These are phyloP conservation scores for Emydura subglobosa DNA, from an alignment of 2,113 vertebrate species.

Conservation along the genomic window DNA sequence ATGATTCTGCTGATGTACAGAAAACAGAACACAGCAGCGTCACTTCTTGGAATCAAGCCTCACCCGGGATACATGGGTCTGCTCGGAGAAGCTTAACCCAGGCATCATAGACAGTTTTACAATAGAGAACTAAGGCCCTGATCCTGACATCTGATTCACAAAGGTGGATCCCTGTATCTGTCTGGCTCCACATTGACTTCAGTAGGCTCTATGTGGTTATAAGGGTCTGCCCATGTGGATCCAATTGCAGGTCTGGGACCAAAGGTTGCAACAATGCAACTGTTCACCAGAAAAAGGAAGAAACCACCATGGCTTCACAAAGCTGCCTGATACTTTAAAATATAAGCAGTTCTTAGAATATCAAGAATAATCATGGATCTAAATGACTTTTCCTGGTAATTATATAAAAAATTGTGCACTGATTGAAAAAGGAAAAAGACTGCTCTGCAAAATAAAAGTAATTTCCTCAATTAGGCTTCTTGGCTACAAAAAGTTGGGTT, in stretches of 20 bases:
- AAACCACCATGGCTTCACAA: background rate
- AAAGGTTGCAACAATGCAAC: background rate
- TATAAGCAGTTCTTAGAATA: background rate
- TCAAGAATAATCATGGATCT: background rate
- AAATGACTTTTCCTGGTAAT: background rate
- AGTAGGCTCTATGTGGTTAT: background rate
- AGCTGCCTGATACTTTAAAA: background rate
- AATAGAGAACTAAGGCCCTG: background rate
- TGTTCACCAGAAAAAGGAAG: background rate
- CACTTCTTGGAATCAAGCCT: background rate
- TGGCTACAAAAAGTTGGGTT: background rate
- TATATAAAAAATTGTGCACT: background rate
- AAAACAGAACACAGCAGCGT: background rate
- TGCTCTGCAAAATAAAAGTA: background rate
- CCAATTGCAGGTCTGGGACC: background rate
- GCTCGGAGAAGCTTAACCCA: background rate
- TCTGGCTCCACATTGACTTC: background rate
- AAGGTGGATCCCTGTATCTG: background rate
- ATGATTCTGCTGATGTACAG: background rate
- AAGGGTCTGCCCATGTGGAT: background rate
- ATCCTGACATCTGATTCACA: background rate
- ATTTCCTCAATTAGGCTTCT: background rate
- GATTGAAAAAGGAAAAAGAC: background rate
- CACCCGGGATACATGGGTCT: background rate
- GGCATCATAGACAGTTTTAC: background rate